phyloP scores from a whole-genome alignment of 1,140 invertebrate species.

The Eumaeus atala region DNA sequence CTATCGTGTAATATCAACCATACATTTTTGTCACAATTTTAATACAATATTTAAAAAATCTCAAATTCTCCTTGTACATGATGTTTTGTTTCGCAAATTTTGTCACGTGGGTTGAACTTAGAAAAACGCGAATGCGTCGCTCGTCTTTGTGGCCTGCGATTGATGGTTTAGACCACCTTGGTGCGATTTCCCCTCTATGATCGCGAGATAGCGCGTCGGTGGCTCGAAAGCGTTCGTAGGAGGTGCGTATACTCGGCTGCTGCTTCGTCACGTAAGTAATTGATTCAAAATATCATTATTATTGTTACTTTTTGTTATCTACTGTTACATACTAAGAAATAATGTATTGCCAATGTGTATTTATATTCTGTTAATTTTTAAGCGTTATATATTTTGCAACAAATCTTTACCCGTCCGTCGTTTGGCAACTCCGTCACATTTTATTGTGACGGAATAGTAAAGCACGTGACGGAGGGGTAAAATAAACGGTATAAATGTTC shows the following conservation, averaged over 20 bases:
- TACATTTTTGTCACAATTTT: constrained; percentile 7
- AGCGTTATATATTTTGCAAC: too few relatives aligned
- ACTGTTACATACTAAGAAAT: constrained; percentile 5
- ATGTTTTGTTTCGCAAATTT: constrained; percentile 9
- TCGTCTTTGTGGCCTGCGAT: constrained; percentile 5
- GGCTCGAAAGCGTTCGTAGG: neutral
- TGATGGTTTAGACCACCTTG: neutral
- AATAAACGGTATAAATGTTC: too few relatives aligned
- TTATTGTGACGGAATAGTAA: too few relatives aligned
- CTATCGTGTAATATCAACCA: constrained; percentile 8
- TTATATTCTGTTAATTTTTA: too few relatives aligned
- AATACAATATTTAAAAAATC: constrained; percentile 10
- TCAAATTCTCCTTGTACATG: constrained; percentile 8
- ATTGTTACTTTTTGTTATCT: constrained; percentile 4
- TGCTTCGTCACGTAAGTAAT: constrained; percentile 5
- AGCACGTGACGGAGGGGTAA: too few relatives aligned
- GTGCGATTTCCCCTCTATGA: neutral
- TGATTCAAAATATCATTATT: neutral
- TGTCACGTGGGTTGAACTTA: constrained; percentile 4
- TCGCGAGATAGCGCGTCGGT: neutral
- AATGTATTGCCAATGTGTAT: neutral
- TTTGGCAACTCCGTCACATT: too few relatives aligned
- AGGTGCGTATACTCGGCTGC: constrained; percentile 5
- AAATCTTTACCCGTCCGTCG: too few relatives aligned
- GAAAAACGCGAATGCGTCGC: neutral